These are phyloP conservation scores for Mirounga angustirostris DNA, from an alignment of 2,113 vertebrate genomes.

Conservation along the genomic window DNA sequence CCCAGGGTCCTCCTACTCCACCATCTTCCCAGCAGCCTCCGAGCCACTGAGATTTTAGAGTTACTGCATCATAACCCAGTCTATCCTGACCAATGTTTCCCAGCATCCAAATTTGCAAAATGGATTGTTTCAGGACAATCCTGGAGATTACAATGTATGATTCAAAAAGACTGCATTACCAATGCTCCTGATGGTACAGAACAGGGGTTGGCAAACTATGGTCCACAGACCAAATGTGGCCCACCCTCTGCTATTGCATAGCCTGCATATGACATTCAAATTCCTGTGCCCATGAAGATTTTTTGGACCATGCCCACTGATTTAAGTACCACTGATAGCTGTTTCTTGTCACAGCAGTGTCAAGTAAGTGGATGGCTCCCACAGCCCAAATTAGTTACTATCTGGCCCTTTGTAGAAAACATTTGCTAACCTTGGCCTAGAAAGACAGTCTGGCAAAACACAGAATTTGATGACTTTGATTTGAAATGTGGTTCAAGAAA, in stretches of 20 bases:
- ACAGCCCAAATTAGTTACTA: neutral
- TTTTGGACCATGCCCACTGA: neutral
- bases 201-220: neutral
- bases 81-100: neutral
- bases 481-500: constrained; percentile 11
- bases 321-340: neutral
- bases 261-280: neutral
- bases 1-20: neutral
- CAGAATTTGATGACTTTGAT: neutral
- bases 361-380: neutral
- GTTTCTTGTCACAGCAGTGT: neutral
- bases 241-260: neutral
- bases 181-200: no score
- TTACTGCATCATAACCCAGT: neutral
- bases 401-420: neutral
- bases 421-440: neutral
- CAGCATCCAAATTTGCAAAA: neutral
- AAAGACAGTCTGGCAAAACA: neutral
- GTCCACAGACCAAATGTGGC: neutral
- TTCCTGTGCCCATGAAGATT: neutral
- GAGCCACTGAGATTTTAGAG: neutral
- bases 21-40: neutral
- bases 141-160: neutral
- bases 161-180: neutral
- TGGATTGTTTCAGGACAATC: neutral